Evolutionary conservation across 2,888 invertebrate genomes (phyloP).

Genomic region (Acanthopleura granulata): DNA sequence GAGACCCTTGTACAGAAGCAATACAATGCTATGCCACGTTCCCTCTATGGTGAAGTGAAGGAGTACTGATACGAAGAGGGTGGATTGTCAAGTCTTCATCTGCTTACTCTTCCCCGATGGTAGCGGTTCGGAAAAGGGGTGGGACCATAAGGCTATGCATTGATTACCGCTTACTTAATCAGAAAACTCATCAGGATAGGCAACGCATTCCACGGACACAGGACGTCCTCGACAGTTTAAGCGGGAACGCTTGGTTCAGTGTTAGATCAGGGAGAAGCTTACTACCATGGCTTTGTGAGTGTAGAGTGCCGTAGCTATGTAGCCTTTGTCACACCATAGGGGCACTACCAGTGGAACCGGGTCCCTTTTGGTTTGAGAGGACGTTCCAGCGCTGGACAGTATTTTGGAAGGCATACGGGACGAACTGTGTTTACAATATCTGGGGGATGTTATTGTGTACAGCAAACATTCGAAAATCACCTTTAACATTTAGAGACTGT

Average conservation of each 20-base stretch:
- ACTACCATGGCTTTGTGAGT: neutral
- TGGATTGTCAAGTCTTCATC: neutral
- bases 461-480: constrained; percentile 19
- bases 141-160: constrained; percentile 15
- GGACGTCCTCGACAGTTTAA: constrained; percentile 7
- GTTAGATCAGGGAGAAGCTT: constrained; percentile 18
- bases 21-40: constrained; percentile 9
- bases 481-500: constrained; percentile 10
- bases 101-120: too few relatives aligned
- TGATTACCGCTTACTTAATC: constrained; percentile 13
- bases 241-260: constrained; percentile 14
- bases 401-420: constrained; percentile 10
- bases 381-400: constrained; percentile 15
- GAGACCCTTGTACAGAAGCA: constrained; percentile 16
- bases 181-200: neutral
- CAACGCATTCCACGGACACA: constrained; percentile 13
- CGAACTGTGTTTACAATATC: constrained; percentile 17
- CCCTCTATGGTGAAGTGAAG: constrained; percentile 18
- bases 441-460: constrained; percentile 15
- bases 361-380: constrained; percentile 12
- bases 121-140: constrained; percentile 15
- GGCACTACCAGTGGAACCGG: constrained; percentile 1
- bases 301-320: neutral
- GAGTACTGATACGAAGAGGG: constrained; percentile 20
- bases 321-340: constrained; percentile 20